Evolutionary conservation across 2,888 invertebrate species (phyloP), one percentile per base, ranked within the genome.

Genomic region (Melieria omissa): DNA sequence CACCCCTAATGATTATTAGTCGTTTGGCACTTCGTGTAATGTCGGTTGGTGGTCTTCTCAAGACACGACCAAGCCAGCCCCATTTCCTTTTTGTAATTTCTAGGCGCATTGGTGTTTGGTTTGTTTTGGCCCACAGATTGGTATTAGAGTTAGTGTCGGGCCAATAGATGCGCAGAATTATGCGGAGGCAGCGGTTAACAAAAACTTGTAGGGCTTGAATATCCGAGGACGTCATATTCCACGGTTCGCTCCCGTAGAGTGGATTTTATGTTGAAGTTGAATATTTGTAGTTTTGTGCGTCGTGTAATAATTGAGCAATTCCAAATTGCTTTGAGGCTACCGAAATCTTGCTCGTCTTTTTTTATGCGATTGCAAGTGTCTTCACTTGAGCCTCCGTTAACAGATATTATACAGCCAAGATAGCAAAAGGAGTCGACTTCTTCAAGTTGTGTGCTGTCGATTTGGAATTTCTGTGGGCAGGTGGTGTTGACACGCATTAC

Each of bases 191-290:
- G 29, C 29, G 29, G 29, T 29, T 29, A 29, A 29, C 29, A 29
- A 29, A 29, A 29, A 29, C 29, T 29, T 29, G 29, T 29, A 29
- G 29, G 29, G 29, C 29, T 29, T 29, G 29, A 29, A 29, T 29
- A 29, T 29, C 58, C 16, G 41, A 5, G n/a, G 62, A 41, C 6
- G 6, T 8, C n/a, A 62, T 12, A 44, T 62, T 62, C 44, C 62
- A 62, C 4, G n/a, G 12, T 62, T 62, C 46, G 62, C 29, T 12
- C 12, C 61, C 61, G 45, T 44, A 61, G 44, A 7, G 4, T 14
- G 62, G 62, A 62, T 46, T 62, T 62, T 42, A 62, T 6, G 44
- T 46, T 44, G 10, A 3, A 62, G 62, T 62, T 62, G 62, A 62
- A 44, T 45, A 62, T 44, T 45, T 62, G 1, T 44, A 62, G 42